Base-by-base conservation (phyloP, 2,113 vertebrate genomes). In the Ceyx margarethae region DNA sequence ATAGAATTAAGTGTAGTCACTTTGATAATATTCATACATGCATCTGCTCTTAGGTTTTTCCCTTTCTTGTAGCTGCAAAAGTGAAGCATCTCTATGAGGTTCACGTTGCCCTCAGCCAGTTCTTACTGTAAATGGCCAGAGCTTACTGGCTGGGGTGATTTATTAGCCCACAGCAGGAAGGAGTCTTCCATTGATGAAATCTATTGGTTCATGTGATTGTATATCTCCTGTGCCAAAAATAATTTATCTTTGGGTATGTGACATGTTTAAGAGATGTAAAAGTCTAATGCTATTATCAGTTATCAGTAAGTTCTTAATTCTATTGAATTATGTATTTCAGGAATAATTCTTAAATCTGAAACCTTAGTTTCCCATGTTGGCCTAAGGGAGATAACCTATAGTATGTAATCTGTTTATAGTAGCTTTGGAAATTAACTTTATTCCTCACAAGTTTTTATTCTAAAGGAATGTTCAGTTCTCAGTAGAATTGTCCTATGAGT, bases 121-220 rank as follows among this genome's bases (percentile, higher is more conserved):
- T 83, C 19, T 2, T 82, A 33, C 78, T 87, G 78, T 89, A 71
- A 84, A n/a, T 64, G 64, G 17, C 75, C 92, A 84, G 67, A 81
- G 67, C 48, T 85, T 81, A 51, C 60, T 67, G 46, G 13, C 51
- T 82, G 57, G 23, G 19, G 12, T 91, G 72, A 95, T 93, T 93
- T 85, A 87, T 95, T 92, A 87, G 56, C 64, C 51, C 26, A 23
- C 74, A 74, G 68, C 60, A 89, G 60, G 87, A 62, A 80, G 40
- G 69, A 51, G 66, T 48, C 64, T 67, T 85, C 85, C 72, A 68
- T 57, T 89, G 85, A 92, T 92, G 53, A 82, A 85, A 89, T 71
- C 40, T 18, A 18, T 74, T 81, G 37, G 46, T 81, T 90, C 4
- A 2, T 60, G 53, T 85, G 78, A 77, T 75, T 0, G 0, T 65